A percentile compares a stretch with the other conserved stretches of the same genome.
Evolutionary conservation across 2,888 invertebrate species (phyloP).

Genomic region (Dicycla oo): DNA sequence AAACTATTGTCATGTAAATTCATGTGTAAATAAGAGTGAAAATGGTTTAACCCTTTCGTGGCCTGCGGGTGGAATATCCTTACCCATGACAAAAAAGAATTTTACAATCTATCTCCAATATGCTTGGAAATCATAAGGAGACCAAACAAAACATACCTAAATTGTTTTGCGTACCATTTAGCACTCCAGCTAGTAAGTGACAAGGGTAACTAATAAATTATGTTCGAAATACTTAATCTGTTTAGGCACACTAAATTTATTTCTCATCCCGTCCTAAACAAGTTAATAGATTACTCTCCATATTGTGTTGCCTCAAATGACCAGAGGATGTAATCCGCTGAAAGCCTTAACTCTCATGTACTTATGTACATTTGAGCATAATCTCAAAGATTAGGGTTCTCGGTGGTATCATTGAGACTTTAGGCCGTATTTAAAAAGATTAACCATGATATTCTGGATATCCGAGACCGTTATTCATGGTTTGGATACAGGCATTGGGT

Average conservation of each 20-base stretch:
- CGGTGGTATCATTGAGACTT: conserved; percentile 29
- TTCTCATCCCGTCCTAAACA: conserved; percentile 31
- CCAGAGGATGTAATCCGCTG: conserved; percentile 47
- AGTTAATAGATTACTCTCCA: conserved; percentile 49
- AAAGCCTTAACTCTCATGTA: conserved; percentile 45
- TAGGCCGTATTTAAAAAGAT: conserved; percentile 58
- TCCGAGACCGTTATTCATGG: conserved; percentile 29
- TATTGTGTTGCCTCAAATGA: conserved; percentile 44
- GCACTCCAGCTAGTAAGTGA: background rate
- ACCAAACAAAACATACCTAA: background rate
- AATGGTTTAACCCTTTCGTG: conserved; percentile 29
- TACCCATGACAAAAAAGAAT: conserved; percentile 29
- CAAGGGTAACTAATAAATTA: conserved; percentile 46
- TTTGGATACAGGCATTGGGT: background rate
- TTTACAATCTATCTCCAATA: conserved; percentile 34
- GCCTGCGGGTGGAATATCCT: conserved; percentile 37
- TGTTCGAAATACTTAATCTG: conserved; percentile 36
- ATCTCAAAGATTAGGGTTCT: conserved; percentile 38
- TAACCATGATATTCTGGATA: conserved; percentile 53
- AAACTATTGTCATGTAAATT: conserved; percentile 58
- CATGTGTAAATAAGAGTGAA: conserved; percentile 49
- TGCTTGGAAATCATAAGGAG: conserved; percentile 27
- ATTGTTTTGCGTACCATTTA: background rate
- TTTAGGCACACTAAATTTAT: conserved; percentile 29
- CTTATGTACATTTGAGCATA: conserved; percentile 60